Conservation (phyloP, 2,888 invertebrate species). For the Synergus gifuensis region DNA sequence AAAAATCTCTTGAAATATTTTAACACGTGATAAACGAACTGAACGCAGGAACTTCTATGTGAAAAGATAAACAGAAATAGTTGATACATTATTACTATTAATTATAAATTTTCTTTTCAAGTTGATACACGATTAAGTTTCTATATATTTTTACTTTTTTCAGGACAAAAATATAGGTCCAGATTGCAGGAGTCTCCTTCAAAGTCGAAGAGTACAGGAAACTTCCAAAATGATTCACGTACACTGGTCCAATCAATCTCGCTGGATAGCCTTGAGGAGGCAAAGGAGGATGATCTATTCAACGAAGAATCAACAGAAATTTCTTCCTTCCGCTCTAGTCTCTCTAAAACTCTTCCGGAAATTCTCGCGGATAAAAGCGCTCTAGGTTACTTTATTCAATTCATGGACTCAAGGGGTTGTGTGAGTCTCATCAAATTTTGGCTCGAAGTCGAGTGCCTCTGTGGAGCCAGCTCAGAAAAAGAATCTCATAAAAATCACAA, state of each 20-base stretch:
- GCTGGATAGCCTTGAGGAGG: slow-evolving; percentile 71
- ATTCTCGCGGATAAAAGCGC: slow-evolving; percentile 89
- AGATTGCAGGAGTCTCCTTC: slow-evolving; percentile 62
- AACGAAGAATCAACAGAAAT: slow-evolving; percentile 65
- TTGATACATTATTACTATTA: too few species aligned
- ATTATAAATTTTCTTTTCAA: too few species aligned
- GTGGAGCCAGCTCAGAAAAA: slow-evolving; percentile 58
- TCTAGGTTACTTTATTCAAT: slow-evolving; percentile 91
- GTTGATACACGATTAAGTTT: too few species aligned
- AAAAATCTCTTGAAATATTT: too few species aligned
- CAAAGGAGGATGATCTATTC: slow-evolving; percentile 69
- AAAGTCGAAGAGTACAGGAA: slow-evolving; percentile 61
- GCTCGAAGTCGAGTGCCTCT: slow-evolving; percentile 86
- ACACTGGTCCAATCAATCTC: slow-evolving; percentile 56
- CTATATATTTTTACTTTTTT: not conserved
- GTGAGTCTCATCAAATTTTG: slow-evolving; percentile 86
- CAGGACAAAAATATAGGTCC: slow-evolving; percentile 64
- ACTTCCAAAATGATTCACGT: slow-evolving; percentile 51
- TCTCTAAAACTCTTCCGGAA: slow-evolving; percentile 87
- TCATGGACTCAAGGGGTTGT: slow-evolving; percentile 87
- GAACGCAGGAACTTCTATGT: too few species aligned
- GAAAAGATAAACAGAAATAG: too few species aligned
- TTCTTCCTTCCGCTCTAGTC: slow-evolving; percentile 80
- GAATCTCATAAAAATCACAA: slow-evolving; percentile 40
- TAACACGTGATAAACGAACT: too few species aligned